These are phyloP conservation scores for Phaonia tiefii DNA, from an alignment of 2,888 invertebrate species.

Conservation along the genomic window DNA sequence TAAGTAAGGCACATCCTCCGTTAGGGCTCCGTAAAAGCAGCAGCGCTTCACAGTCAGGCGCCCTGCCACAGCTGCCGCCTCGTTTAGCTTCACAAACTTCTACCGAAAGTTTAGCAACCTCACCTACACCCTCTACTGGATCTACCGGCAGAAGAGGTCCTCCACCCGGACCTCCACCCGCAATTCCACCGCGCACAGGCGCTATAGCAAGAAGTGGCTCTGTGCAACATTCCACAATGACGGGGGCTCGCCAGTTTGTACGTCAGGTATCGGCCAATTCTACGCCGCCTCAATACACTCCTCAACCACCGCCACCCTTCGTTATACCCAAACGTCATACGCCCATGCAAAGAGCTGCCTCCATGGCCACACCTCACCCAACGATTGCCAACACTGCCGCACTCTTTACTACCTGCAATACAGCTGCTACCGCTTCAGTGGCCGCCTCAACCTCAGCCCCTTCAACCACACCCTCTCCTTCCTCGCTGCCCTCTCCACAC, in stretches of 20 bases:
- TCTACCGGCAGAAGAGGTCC: slow-evolving; percentile 71
- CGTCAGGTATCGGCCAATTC: slow-evolving; percentile 79
- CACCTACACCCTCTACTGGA: slow-evolving; percentile 69
- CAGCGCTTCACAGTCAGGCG: slow-evolving; percentile 65
- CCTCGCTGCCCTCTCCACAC: slow-evolving; percentile 29
- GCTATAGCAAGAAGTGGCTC: slow-evolving; percentile 78
- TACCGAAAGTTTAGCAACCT: slow-evolving; percentile 73
- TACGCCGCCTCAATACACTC: slow-evolving; percentile 79
- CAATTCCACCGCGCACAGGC: slow-evolving; percentile 79
- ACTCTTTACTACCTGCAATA: slow-evolving; percentile 42
- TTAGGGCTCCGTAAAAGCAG: slow-evolving; percentile 57
- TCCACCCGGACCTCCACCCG: slow-evolving; percentile 79
- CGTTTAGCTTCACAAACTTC: slow-evolving; percentile 78
- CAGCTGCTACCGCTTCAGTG: slow-evolving; percentile 7
- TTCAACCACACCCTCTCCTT: slow-evolving; percentile 11
- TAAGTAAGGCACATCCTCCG: slow-evolving; percentile 54
- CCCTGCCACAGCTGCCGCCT: slow-evolving; percentile 79
- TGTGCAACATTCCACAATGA: slow-evolving; percentile 73
- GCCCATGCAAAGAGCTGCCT: slow-evolving; percentile 76
- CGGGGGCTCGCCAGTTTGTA: slow-evolving; percentile 72
- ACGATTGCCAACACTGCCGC: slow-evolving; percentile 55
- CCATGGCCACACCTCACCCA: slow-evolving; percentile 68
- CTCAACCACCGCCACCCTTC: slow-evolving; percentile 79
- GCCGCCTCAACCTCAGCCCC: slow-evolving; percentile 12
- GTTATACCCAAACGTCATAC: slow-evolving; percentile 79